phyloP scores from a whole-genome alignment of 2,113 vertebrate species.

The Cariama cristata region DNA sequence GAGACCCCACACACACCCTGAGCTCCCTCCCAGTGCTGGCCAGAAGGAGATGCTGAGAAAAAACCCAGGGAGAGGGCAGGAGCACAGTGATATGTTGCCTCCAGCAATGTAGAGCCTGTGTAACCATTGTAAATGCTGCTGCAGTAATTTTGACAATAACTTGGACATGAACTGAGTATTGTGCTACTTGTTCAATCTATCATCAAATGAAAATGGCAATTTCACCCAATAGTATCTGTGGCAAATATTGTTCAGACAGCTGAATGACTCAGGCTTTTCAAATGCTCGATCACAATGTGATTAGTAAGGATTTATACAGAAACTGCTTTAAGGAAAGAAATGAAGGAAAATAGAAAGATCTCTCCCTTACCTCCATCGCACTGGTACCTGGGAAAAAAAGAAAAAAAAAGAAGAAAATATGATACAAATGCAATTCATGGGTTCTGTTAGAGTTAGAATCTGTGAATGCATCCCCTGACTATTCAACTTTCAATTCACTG shows the following conservation, averaged over 20 bases:
- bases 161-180: not conserved
- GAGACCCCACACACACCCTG: not conserved
- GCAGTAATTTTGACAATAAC: not conserved
- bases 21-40: not conserved
- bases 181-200: not conserved
- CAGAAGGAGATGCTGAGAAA: not conserved
- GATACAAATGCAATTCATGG: not conserved
- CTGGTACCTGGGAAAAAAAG: not conserved
- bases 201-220: not conserved
- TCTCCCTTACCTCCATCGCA: not conserved
- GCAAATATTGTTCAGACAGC: conserved; percentile 8
- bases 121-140: not conserved
- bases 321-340: not conserved
- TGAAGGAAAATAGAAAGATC: not conserved
- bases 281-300: not conserved
- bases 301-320: conserved; percentile 28
- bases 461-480: not conserved
- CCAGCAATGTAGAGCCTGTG: not conserved
- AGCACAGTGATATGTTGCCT: not conserved
- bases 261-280: conserved; percentile 7
- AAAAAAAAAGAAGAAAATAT: not conserved
- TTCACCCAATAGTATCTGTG: not conserved
- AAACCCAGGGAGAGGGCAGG: not conserved
- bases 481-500: not conserved
- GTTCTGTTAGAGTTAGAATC: not conserved